Percentiles rank a stretch among this genome's conserved stretches.
phyloP scores from a whole-genome alignment of 2,888 invertebrate genomes.

The Drosophila conformis region DNA sequence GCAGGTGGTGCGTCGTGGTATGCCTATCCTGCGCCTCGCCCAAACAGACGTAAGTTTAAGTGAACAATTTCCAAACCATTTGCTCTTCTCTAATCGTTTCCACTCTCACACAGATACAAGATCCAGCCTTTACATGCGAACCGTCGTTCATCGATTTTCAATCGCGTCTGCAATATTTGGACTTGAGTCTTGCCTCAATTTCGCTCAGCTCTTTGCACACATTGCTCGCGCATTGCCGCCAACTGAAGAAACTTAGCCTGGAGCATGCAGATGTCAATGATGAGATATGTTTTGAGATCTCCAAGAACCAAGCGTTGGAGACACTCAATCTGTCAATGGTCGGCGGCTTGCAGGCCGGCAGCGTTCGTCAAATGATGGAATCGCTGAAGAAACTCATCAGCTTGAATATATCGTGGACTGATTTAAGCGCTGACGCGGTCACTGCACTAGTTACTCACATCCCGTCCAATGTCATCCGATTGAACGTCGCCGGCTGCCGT shows the following conservation, averaged over 20 bases:
- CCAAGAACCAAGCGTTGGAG: slow-evolving; percentile 89
- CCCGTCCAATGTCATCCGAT: slow-evolving; percentile 88
- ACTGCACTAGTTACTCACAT: slow-evolving; percentile 87
- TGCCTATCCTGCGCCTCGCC: slow-evolving; percentile 91
- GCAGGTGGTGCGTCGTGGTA: slow-evolving; percentile 91
- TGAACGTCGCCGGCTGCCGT: slow-evolving; percentile 94
- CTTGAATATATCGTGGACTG: slow-evolving; percentile 94
- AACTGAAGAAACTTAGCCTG: slow-evolving; percentile 92
- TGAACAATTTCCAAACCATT: not conserved
- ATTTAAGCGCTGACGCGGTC: slow-evolving; percentile 87
- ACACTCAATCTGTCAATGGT: slow-evolving; percentile 94
- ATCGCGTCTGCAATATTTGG: slow-evolving; percentile 91
- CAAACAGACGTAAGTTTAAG: slow-evolving; percentile 89
- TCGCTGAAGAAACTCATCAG: slow-evolving; percentile 86
- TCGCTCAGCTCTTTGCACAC: slow-evolving; percentile 86
- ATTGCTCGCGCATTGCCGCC: slow-evolving; percentile 88
- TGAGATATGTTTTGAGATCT: slow-evolving; percentile 89
- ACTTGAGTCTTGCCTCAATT: slow-evolving; percentile 92
- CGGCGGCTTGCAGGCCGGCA: slow-evolving; percentile 88
- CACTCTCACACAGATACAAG: slow-evolving; percentile 48
- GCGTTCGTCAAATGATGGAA: slow-evolving; percentile 87
- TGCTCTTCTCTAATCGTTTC: too few species aligned
- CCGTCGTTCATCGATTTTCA: slow-evolving; percentile 78
- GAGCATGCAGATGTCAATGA: slow-evolving; percentile 90
- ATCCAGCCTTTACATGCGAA: slow-evolving; percentile 59